These are phyloP conservation scores for Nemotelus pantherinus DNA, from an alignment of 2,888 invertebrate genomes.

Conservation along the genomic window DNA sequence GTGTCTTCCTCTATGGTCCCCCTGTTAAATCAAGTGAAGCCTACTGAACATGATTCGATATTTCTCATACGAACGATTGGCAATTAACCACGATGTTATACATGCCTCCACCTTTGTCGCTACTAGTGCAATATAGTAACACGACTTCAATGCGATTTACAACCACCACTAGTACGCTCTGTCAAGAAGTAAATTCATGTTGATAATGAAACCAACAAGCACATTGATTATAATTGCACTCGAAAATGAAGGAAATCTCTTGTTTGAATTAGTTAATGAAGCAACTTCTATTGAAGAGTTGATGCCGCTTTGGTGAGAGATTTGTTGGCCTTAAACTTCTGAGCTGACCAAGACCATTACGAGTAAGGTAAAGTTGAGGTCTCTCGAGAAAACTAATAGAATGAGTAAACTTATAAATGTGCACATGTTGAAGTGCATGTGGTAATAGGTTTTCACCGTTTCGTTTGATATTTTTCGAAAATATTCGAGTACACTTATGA, in stretches of 20 bases:
- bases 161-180: neutral
- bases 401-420: neutral
- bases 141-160: too few species aligned
- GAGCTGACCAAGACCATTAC: neutral
- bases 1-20: too few species aligned
- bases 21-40: too few species aligned
- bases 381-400: neutral
- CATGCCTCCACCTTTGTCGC: too few species aligned
- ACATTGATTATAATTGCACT: neutral
- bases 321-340: neutral
- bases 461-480: too few species aligned
- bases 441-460: neutral
- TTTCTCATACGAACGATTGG: too few species aligned
- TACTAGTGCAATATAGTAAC: too few species aligned
- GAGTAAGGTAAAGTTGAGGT: neutral
- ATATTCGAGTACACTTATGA: too few species aligned
- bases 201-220: neutral
- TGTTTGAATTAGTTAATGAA: conserved; percentile 13
- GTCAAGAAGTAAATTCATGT: neutral
- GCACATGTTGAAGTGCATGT: neutral
- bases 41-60: too few species aligned
- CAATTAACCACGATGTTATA: too few species aligned
- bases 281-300: neutral
- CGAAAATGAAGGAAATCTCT: neutral
- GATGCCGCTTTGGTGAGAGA: neutral